Percentiles rank a stretch among this genome's conserved stretches.
Conservation (phyloP, 2,888 invertebrate genomes). For the Drosophila maculinotata region DNA sequence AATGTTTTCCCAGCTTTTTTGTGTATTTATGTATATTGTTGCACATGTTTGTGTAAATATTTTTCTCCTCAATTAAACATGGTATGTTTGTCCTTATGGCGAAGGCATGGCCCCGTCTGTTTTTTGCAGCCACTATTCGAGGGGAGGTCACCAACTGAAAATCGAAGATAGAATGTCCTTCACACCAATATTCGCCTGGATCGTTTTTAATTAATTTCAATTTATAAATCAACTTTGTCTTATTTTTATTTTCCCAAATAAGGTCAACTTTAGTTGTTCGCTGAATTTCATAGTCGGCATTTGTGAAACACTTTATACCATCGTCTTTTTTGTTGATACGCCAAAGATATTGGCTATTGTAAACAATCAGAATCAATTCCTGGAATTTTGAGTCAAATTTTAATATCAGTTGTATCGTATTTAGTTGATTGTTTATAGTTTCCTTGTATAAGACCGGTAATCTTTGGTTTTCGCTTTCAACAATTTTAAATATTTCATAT, state of each 20-base stretch:
- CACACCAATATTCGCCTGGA: constrained; percentile 89
- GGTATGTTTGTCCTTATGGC: constrained; percentile 77
- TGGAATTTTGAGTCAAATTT: constrained; percentile 53
- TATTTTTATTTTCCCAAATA: constrained; percentile 75
- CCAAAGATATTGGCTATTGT: constrained; percentile 87
- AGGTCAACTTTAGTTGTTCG: constrained; percentile 85
- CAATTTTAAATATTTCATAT: constrained; percentile 48
- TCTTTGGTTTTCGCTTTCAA: constrained; percentile 12
- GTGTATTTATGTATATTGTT: constrained; percentile 40
- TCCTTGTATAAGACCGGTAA: constrained; percentile 57
- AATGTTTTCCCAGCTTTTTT: constrained; percentile 46
- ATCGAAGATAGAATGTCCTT: constrained; percentile 86
- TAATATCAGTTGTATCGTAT: constrained; percentile 62
- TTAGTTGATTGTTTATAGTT: constrained; percentile 26
- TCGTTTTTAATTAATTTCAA: constrained; percentile 86
- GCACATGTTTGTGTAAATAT: constrained; percentile 28
- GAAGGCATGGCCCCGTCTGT: constrained; percentile 77
- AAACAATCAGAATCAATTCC: constrained; percentile 86
- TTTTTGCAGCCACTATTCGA: constrained; percentile 86
- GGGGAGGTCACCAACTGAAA: constrained; percentile 86
- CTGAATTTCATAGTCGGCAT: constrained; percentile 86
- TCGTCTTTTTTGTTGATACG: constrained; percentile 71
- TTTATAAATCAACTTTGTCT: constrained; percentile 85
- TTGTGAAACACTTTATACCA: constrained; percentile 88
- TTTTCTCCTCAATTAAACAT: constrained; percentile 63